Evolutionary conservation across 1,140 invertebrate species (phyloP), one percentile per base, ranked within the genome.

Genomic region (Zeugodacus cucurbitae): DNA sequence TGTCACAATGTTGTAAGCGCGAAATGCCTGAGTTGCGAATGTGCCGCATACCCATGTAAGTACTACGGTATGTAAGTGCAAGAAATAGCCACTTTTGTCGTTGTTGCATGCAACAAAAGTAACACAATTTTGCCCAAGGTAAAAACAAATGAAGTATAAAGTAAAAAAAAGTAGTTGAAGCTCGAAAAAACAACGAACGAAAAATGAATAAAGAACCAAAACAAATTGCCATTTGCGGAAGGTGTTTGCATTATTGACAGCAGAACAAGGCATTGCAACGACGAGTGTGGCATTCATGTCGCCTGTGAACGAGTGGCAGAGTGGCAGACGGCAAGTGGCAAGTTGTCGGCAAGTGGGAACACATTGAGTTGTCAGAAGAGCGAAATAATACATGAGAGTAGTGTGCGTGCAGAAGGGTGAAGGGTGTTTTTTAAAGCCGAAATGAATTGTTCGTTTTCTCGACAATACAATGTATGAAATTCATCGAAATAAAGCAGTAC

Each of bases 201-300:
- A 82, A 82, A 82, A 82, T 82, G 37, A 4, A 11, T 82, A 44
- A 44, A 82, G 44, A 82, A 48, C 32, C 41, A 82, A 82, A 82
- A 82, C 74, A 48, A 82, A 82, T 48, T 82, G 74, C 74, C 74
- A 48, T 82, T 82, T 82, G 74, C 41, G 74, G 74, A 82, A 82
- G 74, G 74, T 82, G 74, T 82, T 82, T 82, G 74, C 74, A 82
- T 82, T 82, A 82, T 82, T 82, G 74, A 82, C 74, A 82, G 41
- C 44, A 37, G 41, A 82, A 82, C 74, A 82, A 82, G n/a, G 74
- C 74, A 82, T 48, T 82, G 44, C 74, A 82, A 82, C 74, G 41
- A 82, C 74, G 37, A 82, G 74, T 82, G 74, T 82, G 74, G 74
- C 74, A 82, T 82, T 34, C 74, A 29, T 82, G 74, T 48, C 74